These are phyloP conservation scores for Vesta saturnalis DNA, from an alignment of 2,888 invertebrate species.

Conservation along the genomic window DNA sequence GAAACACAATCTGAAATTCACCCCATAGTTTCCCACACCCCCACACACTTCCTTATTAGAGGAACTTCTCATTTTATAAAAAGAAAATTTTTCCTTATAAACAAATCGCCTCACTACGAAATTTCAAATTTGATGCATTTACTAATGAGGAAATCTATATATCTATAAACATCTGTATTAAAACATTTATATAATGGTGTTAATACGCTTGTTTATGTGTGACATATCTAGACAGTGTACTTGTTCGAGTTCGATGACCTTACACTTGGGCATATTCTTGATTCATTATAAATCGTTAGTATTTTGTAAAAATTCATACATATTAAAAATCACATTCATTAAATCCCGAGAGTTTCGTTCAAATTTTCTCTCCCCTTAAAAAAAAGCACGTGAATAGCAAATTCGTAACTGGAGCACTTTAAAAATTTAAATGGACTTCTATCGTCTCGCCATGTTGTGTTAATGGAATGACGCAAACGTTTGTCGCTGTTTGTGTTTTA, in stretches of 20 bases:
- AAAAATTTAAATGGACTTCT: slow-evolving; percentile 34
- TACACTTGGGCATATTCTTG: slow-evolving; percentile 46
- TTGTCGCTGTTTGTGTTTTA: slow-evolving; percentile 28
- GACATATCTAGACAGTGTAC: slow-evolving; percentile 50
- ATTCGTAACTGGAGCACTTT: slow-evolving; percentile 27
- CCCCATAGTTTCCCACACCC: too few relatives aligned
- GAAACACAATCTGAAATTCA: slow-evolving; percentile 48
- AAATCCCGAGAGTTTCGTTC: too few relatives aligned
- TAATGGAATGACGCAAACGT: slow-evolving; percentile 31
- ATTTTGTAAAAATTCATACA: slow-evolving; percentile 1
- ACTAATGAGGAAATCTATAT: slow-evolving; percentile 25
- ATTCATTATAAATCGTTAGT: slow-evolving; percentile 33
- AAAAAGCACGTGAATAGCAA: slow-evolving; percentile 11
- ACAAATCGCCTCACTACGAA: background rate
- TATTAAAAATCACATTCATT: background rate
- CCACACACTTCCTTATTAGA: background rate
- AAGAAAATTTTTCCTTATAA: background rate
- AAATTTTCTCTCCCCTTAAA: background rate
- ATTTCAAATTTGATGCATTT: slow-evolving; percentile 3
- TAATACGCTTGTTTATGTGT: slow-evolving; percentile 49
- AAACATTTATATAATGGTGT: slow-evolving; percentile 38
- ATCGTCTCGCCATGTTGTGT: slow-evolving; percentile 21
- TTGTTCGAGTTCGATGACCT: slow-evolving; percentile 47
- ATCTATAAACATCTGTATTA: slow-evolving; percentile 22
- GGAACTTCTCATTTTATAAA: background rate